Percentiles rank a stretch among this genome's conserved stretches.
These are phyloP conservation scores for Ptychodera flava DNA, from an alignment of 35 echinoderm and acorn worm genomes.

Conservation along the genomic window DNA sequence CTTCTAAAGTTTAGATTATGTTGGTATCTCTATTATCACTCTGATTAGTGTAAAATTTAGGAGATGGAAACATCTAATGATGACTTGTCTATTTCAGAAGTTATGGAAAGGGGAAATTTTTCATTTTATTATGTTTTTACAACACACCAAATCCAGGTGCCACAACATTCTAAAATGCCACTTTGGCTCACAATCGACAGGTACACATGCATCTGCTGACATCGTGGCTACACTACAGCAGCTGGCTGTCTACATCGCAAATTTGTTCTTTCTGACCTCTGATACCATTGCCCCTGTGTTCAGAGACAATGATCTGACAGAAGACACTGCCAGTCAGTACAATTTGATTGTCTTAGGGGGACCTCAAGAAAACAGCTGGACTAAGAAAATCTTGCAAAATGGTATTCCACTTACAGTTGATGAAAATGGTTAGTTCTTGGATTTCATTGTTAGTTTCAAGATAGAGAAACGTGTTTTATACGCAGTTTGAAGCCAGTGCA, in stretches of 20 bases:
- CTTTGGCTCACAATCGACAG: conserved; percentile 22
- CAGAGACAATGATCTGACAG: conserved; percentile 36
- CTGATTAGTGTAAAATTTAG: no score
- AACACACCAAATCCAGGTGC: neutral
- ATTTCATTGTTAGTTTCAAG: no score
- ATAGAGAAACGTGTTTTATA: no score
- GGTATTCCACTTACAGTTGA: conserved; percentile 39
- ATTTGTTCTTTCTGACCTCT: conserved; percentile 78
- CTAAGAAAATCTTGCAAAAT: conserved; percentile 42
- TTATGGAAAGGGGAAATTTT: no score
- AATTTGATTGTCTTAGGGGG: conserved; percentile 80
- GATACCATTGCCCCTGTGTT: conserved; percentile 62
- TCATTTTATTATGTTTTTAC: neutral
- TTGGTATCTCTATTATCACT: no score
- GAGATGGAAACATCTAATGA: no score
- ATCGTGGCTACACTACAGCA: conserved; percentile 29
- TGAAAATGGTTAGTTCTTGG: conserved; percentile 52
- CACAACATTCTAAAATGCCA: neutral
- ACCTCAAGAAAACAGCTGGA: conserved; percentile 53
- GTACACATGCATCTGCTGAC: conserved; percentile 45
- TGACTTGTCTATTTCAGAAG: no score
- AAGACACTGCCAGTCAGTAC: conserved; percentile 15
- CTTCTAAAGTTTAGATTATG: no score
- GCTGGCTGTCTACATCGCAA: conserved; percentile 69
- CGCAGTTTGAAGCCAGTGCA: no score